Conservation (phyloP, 2,797 vertebrate species). For the Rachycentron canadum region DNA sequence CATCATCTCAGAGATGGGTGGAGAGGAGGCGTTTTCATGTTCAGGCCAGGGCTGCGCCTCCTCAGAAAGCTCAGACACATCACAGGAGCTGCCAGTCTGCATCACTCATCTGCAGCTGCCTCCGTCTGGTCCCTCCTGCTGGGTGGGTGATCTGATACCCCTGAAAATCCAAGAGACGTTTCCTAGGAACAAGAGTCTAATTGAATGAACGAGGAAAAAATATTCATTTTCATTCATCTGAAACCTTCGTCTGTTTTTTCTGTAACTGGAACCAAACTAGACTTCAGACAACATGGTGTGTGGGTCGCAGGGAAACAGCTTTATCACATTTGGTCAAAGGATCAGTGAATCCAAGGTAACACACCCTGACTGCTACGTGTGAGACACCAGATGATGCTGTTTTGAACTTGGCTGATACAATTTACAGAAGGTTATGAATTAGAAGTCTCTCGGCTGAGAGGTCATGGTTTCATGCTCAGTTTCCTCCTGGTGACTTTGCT, state of each 20-base stretch:
- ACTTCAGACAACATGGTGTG: too few relatives aligned
- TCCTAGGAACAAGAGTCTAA: too few relatives aligned
- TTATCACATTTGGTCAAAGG: too few relatives aligned
- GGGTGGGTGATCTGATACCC: neutral
- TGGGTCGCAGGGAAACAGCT: too few relatives aligned
- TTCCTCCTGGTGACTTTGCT: neutral
- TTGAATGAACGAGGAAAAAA: too few relatives aligned
- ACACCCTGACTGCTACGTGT: too few relatives aligned
- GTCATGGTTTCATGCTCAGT: neutral
- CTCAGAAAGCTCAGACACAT: constrained; percentile 44
- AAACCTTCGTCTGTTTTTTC: too few relatives aligned
- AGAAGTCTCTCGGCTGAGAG: too few relatives aligned
- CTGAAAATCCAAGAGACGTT: too few relatives aligned
- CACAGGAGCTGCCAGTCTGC: constrained; percentile 37
- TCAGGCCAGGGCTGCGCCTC: constrained; percentile 45
- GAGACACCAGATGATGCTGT: neutral
- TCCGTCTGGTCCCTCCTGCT: constrained; percentile 20
- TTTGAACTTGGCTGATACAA: neutral
- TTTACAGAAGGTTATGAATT: neutral
- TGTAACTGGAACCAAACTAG: too few relatives aligned
- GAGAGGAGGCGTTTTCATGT: constrained; percentile 48
- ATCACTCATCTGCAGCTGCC: constrained; percentile 52
- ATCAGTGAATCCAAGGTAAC: too few relatives aligned
- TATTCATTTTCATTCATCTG: too few relatives aligned
- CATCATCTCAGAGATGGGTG: constrained; percentile 7